Evolutionary conservation across 1,140 invertebrate genomes (phyloP), one percentile per base, ranked within the genome.

Genomic region (Helicoverpa armigera): DNA sequence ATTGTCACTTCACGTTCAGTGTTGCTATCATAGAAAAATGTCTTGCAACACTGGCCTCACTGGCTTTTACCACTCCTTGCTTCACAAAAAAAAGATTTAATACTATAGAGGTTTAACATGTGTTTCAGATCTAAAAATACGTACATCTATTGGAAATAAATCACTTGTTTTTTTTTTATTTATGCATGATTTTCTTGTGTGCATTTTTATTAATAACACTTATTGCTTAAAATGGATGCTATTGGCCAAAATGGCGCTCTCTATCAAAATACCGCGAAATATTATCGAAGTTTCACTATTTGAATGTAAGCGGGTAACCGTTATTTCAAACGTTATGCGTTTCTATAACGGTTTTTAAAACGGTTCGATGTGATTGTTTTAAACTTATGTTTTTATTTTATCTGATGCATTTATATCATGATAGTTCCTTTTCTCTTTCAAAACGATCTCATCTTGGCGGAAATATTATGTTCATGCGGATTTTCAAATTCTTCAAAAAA

Each of bases 331-430:
- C 74, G 74, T 16, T 61, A 12, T 13, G 58, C 29, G 53, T 76
- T n/a, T 48, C 56, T n/a, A 60, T 58, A 58, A 56, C 29, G 18
- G 11, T 48, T 23, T 50, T 50, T 53, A 31, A 29, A 72, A 54
- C 69, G 69, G 69, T 72, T 53, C 67, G 67, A 70, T 53, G 67
- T 70, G 48, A 29, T 67, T 58, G 7, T 48, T 74, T 60, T 60
- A 14, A 76, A 76, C 9, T 51, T 61, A 75, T 61, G 63, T 23
- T 18, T 72, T 72, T 51, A 70, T 10, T 60, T 23, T 14, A 76
- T 76, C 74, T 76, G 74, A 76, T 76, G 74, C 74, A 76, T 76
- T 76, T 76, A 65, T 76, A 23, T 76, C 74, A 76, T 76, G 60
- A 63, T 75, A 75, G 16, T 75, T 48, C 29, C 72, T 60, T 43